These are phyloP conservation scores for Protosalanx chinensis DNA, from an alignment of 2,797 vertebrate genomes.

Conservation along the genomic window DNA sequence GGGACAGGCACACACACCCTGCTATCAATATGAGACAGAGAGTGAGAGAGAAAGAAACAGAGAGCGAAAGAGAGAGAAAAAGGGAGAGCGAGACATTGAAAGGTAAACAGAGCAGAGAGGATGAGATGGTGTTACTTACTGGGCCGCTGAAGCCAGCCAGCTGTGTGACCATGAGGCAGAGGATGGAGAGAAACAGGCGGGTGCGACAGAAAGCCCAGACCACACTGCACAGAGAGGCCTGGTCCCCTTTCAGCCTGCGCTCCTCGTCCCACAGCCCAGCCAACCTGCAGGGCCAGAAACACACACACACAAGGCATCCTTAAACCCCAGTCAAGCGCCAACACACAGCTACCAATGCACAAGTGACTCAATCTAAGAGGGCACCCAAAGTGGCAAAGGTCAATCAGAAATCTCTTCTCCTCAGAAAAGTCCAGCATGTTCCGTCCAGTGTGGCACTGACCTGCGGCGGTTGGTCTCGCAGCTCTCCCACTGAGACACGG, in stretches of 20 bases:
- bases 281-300: constrained; percentile 65
- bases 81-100: constrained; percentile 28
- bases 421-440: neutral
- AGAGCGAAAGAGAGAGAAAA: constrained; percentile 7
- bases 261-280: constrained; percentile 87
- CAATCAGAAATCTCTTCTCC: neutral
- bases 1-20: constrained; percentile 11
- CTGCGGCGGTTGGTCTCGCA: constrained; percentile 86
- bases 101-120: constrained; percentile 18
- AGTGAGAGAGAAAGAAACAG: neutral
- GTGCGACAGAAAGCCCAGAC: constrained; percentile 90
- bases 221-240: constrained; percentile 80
- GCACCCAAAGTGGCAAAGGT: neutral
- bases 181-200: constrained; percentile 87
- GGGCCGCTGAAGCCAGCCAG: constrained; percentile 91
- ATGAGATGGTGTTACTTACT: constrained; percentile 80
- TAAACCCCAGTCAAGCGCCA: neutral
- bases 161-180: constrained; percentile 90
- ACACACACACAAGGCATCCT: neutral
- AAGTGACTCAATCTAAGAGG: neutral
- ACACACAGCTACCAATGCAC: neutral
- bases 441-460: constrained; percentile 62
- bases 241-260: constrained; percentile 70
- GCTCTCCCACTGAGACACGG: constrained; percentile 82
- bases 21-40: neutral